Conservation (phyloP, 1,140 invertebrate species). For the Tribolium castaneum region DNA sequence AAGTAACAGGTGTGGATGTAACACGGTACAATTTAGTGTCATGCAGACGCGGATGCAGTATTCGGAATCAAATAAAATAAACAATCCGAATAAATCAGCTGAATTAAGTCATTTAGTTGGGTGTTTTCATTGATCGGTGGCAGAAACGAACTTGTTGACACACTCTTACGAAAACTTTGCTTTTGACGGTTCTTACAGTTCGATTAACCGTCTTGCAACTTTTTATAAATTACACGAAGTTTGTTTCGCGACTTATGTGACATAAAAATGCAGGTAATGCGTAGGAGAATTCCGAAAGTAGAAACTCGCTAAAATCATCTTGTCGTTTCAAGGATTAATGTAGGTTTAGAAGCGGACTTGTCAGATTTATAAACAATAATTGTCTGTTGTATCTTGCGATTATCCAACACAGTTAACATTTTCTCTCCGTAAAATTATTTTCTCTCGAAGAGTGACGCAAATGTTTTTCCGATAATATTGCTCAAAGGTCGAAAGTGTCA, state of each 20-base stretch:
- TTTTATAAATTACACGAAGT: slow-evolving; percentile 8
- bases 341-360: neutral
- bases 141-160: neutral
- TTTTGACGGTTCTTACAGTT: neutral
- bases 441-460: neutral
- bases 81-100: neutral
- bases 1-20: neutral
- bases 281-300: slow-evolving; percentile 1
- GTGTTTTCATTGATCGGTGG: neutral
- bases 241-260: neutral
- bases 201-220: neutral
- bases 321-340: slow-evolving; percentile 3
- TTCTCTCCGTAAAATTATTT: neutral
- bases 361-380: slow-evolving; percentile 18
- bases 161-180: neutral
- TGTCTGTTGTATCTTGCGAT: neutral
- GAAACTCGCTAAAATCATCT: neutral
- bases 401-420: neutral
- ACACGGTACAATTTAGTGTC: neutral
- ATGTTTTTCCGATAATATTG: neutral
- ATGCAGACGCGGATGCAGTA: neutral
- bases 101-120: neutral
- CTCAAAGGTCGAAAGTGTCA: neutral
- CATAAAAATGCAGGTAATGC: slow-evolving; percentile 6
- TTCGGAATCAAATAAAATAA: neutral